Percentiles rank a stretch among this genome's conserved stretches.
Conservation (phyloP, 2,888 invertebrate genomes). For the Cacoxenus indagator region DNA sequence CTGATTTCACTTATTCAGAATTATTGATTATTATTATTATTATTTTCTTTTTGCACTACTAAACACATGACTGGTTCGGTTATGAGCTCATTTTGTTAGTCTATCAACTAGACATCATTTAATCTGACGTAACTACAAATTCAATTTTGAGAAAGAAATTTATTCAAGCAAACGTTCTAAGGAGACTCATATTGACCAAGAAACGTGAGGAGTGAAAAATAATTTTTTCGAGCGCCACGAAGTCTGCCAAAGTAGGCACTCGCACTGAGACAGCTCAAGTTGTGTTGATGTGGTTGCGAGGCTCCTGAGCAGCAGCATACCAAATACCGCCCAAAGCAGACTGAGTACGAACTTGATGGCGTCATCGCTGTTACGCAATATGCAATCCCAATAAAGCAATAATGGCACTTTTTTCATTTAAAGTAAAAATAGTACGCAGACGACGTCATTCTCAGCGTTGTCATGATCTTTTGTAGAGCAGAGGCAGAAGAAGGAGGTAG, state of each 20-base stretch:
- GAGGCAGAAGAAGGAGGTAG: not conserved
- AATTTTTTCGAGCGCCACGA: constrained; percentile 1
- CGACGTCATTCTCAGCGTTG: not conserved
- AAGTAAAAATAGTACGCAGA: not conserved
- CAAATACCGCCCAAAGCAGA: not conserved
- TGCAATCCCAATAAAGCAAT: constrained; percentile 10
- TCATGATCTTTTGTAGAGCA: not conserved
- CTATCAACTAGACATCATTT: not conserved
- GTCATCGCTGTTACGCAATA: constrained; percentile 17
- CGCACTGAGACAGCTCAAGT: not conserved
- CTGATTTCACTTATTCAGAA: too few species aligned
- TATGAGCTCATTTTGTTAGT: not conserved
- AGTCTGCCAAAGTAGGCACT: constrained; percentile 13
- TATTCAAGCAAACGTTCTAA: not conserved
- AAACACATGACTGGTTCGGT: too few species aligned
- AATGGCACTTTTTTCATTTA: not conserved
- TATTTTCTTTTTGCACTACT: too few species aligned
- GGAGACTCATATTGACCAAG: too few species aligned
- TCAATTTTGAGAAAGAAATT: not conserved
- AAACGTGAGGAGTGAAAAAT: not conserved
- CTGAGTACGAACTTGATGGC: not conserved
- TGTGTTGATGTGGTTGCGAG: not conserved
- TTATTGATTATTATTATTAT: too few species aligned
- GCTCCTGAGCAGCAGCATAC: not conserved
- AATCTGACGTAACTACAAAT: not conserved